These are phyloP conservation scores for Actinia tenebrosa DNA, from an alignment of 64 coral and sea anemone species.

Conservation along the genomic window DNA sequence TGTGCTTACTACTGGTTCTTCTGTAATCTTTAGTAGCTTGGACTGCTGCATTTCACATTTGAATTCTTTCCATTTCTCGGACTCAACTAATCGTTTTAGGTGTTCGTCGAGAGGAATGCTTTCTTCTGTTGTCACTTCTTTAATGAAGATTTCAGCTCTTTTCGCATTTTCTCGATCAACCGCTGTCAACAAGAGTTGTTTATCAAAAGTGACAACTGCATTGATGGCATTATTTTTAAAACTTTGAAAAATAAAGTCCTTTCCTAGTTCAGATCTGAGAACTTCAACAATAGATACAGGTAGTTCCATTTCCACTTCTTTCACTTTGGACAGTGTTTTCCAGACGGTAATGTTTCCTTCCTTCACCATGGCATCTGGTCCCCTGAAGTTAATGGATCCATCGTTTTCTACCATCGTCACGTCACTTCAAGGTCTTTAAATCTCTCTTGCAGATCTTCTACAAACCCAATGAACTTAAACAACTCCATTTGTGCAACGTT, in stretches of 20 bases:
- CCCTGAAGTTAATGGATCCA: slow-evolving; percentile 4
- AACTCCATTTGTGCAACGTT: neutral
- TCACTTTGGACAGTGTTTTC: slow-evolving; percentile 14
- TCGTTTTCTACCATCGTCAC: neutral
- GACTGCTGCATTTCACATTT: neutral
- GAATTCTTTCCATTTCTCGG: slow-evolving; percentile 35
- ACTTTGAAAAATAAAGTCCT: too few species aligned
- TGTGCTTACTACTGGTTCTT: slow-evolving; percentile 23
- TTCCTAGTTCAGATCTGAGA: neutral
- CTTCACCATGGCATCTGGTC: slow-evolving; percentile 9
- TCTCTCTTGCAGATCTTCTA: neutral
- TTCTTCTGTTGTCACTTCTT: slow-evolving; percentile 20
- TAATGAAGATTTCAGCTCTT: neutral
- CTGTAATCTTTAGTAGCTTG: neutral
- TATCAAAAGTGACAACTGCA: neutral
- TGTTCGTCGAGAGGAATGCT: slow-evolving; percentile 30
- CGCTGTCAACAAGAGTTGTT: neutral
- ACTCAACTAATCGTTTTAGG: neutral
- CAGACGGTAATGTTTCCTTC: neutral
- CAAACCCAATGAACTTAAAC: neutral
- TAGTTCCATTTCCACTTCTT: slow-evolving; percentile 26
- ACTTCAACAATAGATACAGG: slow-evolving; percentile 8
- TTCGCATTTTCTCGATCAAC: neutral
- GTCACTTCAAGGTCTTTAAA: slow-evolving; percentile 6
- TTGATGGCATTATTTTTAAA: neutral